Conservation (phyloP, 2,113 vertebrate species). For the Myrmophylax atrothorax region DNA sequence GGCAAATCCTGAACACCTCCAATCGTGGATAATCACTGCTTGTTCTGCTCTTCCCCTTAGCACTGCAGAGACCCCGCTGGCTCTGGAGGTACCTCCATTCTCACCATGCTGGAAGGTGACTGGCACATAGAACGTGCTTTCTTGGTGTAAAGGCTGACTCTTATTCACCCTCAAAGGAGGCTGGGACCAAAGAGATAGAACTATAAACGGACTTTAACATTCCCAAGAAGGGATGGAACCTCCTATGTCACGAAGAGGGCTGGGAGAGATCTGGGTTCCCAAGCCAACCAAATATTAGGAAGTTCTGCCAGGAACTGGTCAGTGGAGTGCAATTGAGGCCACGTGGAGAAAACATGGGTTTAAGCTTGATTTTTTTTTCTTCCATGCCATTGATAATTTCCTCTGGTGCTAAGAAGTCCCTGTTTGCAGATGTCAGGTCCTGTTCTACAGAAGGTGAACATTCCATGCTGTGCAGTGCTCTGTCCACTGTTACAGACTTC, state of each 20-base stretch:
- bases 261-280: neutral
- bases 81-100: fast-evolving
- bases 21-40: neutral
- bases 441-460: neutral
- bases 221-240: neutral
- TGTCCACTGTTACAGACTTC: neutral
- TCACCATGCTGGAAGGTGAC: neutral
- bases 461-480: fast-evolving
- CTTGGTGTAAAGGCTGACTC: neutral
- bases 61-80: neutral
- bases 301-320: neutral
- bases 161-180: neutral
- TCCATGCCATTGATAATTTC: neutral
- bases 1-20: neutral
- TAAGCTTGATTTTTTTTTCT: neutral
- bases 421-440: neutral
- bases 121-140: neutral
- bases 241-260: fast-evolving
- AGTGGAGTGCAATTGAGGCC: neutral
- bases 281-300: neutral
- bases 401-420: neutral
- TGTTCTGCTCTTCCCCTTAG: neutral
- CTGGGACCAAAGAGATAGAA: neutral
- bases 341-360: neutral
- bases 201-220: neutral